These are phyloP conservation scores for Cephus runcator DNA, from an alignment of 2,888 invertebrate species.

Conservation along the genomic window DNA sequence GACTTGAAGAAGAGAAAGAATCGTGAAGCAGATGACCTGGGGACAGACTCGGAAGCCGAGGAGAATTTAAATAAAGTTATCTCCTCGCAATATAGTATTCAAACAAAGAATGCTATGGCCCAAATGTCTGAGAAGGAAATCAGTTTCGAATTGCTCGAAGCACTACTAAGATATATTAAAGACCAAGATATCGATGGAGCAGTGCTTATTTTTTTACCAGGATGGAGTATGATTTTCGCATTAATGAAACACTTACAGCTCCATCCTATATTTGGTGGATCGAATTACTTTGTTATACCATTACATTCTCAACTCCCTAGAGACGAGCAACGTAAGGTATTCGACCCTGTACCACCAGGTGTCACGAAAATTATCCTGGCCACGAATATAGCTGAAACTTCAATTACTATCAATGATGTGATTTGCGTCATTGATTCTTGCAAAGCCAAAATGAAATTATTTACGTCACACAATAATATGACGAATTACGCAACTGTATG, in stretches of 20 bases:
- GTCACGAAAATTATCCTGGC: constrained; percentile 95
- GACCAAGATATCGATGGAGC: constrained; percentile 79
- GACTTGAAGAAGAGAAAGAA: constrained; percentile 78
- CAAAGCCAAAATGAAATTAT: constrained; percentile 97
- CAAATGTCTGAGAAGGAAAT: constrained; percentile 90
- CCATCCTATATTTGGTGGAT: constrained; percentile 76
- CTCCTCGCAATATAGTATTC: constrained; percentile 60
- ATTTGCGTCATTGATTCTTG: constrained; percentile 98
- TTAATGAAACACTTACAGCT: constrained; percentile 86
- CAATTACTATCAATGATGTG: constrained; percentile 98
- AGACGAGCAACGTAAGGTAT: constrained; percentile 94
- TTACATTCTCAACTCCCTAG: constrained; percentile 97
- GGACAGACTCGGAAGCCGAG: constrained; percentile 69
- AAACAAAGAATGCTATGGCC: constrained; percentile 78
- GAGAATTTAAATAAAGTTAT: constrained; percentile 80
- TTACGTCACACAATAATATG: constrained; percentile 98
- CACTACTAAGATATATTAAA: constrained; percentile 76
- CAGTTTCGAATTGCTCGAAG: constrained; percentile 92
- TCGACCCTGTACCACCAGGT: constrained; percentile 84
- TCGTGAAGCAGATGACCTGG: constrained; percentile 63
- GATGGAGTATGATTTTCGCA: constrained; percentile 97
- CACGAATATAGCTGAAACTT: constrained; percentile 98
- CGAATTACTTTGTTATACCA: constrained; percentile 83
- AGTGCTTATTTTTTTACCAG: constrained; percentile 92
- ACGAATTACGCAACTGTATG: constrained; percentile 97